Evolutionary conservation across 2,113 vertebrate genomes (phyloP), one percentile per base, ranked within the genome.

Genomic region (Salminus brasiliensis): DNA sequence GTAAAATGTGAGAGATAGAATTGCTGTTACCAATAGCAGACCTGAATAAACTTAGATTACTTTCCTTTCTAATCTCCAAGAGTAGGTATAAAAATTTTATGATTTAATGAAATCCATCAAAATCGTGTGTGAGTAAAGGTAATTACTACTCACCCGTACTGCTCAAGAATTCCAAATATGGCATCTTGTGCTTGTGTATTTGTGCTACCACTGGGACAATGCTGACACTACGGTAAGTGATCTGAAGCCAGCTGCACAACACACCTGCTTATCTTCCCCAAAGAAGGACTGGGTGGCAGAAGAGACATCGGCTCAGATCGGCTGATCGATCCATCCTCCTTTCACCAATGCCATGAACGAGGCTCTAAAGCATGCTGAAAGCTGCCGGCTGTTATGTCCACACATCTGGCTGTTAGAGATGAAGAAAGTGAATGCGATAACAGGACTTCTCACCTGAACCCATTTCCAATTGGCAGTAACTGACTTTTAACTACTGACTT

Each of bases 221-320:
- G 60, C 29, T 63, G 60, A 63, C 60, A 63, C 15, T 8, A 83
- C 29, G 69, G 74, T 86, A 87, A 87, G 81, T 34, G 60, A 91
- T 91, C 86, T 89, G 80, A 85, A 76, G 83, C 86, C 81, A 89
- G 89, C 85, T 90, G 88, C 83, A 76, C 86, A 78, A 3, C 36
- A 85, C 83, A 86, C 80, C 82, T 86, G 81, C 83, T 89, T 87
- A 86, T 83, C 18, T 83, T 76, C 36, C 36, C 49, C 52, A 63
- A 65, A 86, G 85, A 65, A 72, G 63, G 62, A 39, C 74, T 67
- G n/a, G 32, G 34, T 27, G 72, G 34, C 43, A 25, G 43, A 60
- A 52, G 32, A 47, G 29, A 11, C 39, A 29, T 55, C 34, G 45
- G 39, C 39, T 60, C 6, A 29, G 71, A n/a, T n/a, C n/a, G n/a